Evolutionary conservation across 2,888 invertebrate species (phyloP).

Genomic region (Volucella inanis): DNA sequence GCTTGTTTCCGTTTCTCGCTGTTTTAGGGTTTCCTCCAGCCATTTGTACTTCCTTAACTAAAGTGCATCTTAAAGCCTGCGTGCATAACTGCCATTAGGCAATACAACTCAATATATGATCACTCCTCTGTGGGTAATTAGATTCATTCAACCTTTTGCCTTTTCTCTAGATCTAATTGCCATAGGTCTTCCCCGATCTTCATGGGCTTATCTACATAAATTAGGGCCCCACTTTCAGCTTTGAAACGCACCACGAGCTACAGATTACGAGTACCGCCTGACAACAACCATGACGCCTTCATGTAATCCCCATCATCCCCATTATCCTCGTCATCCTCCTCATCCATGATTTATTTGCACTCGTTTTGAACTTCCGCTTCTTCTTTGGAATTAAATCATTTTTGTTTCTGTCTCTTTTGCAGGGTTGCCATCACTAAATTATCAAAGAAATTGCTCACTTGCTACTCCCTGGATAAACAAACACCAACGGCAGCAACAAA

Average conservation of each 20-base stretch:
- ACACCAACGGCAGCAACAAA: constrained; percentile 5
- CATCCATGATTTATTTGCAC: constrained; percentile 30
- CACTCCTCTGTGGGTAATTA: too few relatives aligned
- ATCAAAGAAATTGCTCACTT: constrained; percentile 55
- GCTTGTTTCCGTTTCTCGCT: too few relatives aligned
- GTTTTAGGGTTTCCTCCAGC: too few relatives aligned
- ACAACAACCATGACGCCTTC: too few relatives aligned
- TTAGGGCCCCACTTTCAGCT: constrained; percentile 13
- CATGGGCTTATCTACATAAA: too few relatives aligned
- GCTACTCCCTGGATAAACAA: constrained; percentile 50
- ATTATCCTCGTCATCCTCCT: constrained; percentile 38
- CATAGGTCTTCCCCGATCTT: too few relatives aligned
- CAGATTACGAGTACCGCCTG: neutral
- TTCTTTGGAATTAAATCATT: constrained; percentile 33
- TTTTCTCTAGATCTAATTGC: too few relatives aligned
- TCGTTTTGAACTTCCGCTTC: neutral
- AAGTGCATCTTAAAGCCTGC: too few relatives aligned
- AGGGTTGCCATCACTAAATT: constrained; percentile 58
- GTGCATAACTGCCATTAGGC: too few relatives aligned
- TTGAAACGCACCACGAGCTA: constrained; percentile 57
- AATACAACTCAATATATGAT: too few relatives aligned
- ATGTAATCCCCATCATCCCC: constrained; percentile 1
- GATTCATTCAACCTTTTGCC: too few relatives aligned
- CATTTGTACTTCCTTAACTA: too few relatives aligned
- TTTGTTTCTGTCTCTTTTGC: constrained; percentile 48